These are phyloP conservation scores for Beris morrisii DNA, from an alignment of 2,888 invertebrate species.

Conservation along the genomic window DNA sequence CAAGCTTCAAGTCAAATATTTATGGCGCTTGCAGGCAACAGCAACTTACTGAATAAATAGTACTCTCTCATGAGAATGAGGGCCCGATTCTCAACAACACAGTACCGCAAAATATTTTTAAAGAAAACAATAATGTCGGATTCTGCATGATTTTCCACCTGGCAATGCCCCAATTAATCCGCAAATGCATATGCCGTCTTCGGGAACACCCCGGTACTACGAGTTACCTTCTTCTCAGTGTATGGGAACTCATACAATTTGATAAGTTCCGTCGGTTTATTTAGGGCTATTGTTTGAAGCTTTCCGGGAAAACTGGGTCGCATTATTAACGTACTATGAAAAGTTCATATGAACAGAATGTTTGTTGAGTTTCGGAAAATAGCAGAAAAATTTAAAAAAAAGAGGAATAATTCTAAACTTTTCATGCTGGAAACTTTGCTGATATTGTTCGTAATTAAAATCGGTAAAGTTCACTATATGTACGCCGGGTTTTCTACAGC, in stretches of 20 bases:
- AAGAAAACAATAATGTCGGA: conserved; percentile 32
- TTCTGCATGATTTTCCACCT: not conserved
- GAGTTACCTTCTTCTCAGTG: not conserved
- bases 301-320: too few species aligned
- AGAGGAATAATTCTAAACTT: too few species aligned
- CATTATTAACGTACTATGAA: too few species aligned
- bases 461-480: too few species aligned
- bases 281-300: conserved; percentile 32
- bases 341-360: too few species aligned
- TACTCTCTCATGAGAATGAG: not conserved
- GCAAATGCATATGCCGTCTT: not conserved
- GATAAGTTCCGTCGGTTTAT: conserved; percentile 34
- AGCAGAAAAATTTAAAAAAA: too few species aligned
- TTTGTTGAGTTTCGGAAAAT: too few species aligned
- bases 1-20: conserved; percentile 21
- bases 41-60: not conserved
- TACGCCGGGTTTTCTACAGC: too few species aligned
- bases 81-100: not conserved
- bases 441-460: too few species aligned
- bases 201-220: not conserved
- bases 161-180: not conserved
- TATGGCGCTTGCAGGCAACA: conserved; percentile 1
- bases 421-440: too few species aligned
- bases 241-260: conserved; percentile 27
- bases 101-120: conserved; percentile 33